A percentile compares a stretch with the other conserved stretches of the same genome.
phyloP scores from a whole-genome alignment of 2,797 vertebrate genomes.

The Acanthornis magna region DNA sequence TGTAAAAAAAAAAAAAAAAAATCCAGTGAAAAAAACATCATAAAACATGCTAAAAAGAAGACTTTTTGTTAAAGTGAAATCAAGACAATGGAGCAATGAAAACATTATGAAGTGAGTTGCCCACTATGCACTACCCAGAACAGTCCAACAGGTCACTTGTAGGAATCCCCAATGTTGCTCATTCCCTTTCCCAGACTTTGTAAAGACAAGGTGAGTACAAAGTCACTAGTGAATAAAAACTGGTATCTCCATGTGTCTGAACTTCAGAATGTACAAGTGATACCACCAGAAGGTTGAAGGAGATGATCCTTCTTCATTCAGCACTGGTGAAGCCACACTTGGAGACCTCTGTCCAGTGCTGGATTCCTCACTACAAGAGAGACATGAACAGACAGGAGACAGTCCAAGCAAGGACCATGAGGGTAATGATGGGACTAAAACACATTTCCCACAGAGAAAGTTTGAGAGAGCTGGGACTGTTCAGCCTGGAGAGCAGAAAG shows the following conservation, averaged over 20 bases:
- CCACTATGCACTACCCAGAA: not conserved
- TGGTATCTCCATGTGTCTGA: not conserved
- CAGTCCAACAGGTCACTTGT: not conserved
- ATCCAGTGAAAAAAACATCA: fast-evolving
- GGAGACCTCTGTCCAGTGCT: not conserved
- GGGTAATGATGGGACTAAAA: not conserved
- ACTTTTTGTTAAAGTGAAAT: not conserved
- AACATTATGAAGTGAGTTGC: not conserved
- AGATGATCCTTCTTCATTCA: not conserved
- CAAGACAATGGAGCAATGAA: not conserved
- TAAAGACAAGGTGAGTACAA: not conserved
- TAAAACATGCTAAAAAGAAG: not conserved
- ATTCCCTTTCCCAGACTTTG: not conserved
- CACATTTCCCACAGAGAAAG: not conserved
- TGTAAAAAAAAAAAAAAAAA: not conserved
- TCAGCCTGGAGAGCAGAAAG: not conserved
- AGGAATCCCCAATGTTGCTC: not conserved
- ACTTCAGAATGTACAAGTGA: not conserved
- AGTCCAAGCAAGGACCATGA: not conserved
- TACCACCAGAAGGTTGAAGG: not conserved
- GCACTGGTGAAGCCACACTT: not conserved
- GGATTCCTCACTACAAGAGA: not conserved
- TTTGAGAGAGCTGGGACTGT: not conserved
- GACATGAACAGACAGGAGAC: not conserved
- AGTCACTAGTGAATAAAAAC: not conserved